These are phyloP conservation scores for Drosophila novamexicana DNA, from an alignment of 1,140 invertebrate species.

Conservation along the genomic window DNA sequence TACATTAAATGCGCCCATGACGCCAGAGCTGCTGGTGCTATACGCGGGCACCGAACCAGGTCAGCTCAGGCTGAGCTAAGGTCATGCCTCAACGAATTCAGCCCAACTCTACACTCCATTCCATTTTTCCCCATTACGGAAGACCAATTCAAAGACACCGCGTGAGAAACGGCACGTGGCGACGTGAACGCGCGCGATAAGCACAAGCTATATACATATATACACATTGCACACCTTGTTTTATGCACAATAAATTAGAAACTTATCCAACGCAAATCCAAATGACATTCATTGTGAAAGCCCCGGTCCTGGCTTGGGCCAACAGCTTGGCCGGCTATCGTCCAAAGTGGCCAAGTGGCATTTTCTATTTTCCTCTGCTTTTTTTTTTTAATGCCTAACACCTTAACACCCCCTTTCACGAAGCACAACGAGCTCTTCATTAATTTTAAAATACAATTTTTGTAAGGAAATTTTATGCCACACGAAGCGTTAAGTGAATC, in stretches of 20 bases:
- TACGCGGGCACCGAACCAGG: conserved; percentile 69
- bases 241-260: conserved; percentile 77
- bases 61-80: conserved; percentile 66
- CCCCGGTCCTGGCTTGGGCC: conserved; percentile 26
- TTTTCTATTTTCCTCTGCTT: conserved; percentile 46
- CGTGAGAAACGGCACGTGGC: conserved; percentile 69
- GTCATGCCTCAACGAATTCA: background rate
- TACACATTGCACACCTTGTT: conserved; percentile 47
- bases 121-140: background rate
- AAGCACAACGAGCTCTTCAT: conserved; percentile 56
- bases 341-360: conserved; percentile 15
- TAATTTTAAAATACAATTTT: conserved; percentile 73
- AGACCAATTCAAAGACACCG: conserved; percentile 16
- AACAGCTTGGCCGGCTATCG: conserved; percentile 13
- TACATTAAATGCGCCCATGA: conserved; percentile 85
- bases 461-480: conserved; percentile 69
- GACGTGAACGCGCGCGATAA: conserved; percentile 56
- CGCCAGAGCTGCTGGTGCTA: conserved; percentile 84
- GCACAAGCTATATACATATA: conserved; percentile 36
- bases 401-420: conserved; percentile 53
- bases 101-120: background rate
- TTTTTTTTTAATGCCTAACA: conserved; percentile 61
- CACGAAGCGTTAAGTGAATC: conserved; percentile 70
- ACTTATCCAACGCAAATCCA: conserved; percentile 77
- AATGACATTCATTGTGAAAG: conserved; percentile 73